Conservation (phyloP, 2,888 invertebrate species). For the Plebejus argus region DNA sequence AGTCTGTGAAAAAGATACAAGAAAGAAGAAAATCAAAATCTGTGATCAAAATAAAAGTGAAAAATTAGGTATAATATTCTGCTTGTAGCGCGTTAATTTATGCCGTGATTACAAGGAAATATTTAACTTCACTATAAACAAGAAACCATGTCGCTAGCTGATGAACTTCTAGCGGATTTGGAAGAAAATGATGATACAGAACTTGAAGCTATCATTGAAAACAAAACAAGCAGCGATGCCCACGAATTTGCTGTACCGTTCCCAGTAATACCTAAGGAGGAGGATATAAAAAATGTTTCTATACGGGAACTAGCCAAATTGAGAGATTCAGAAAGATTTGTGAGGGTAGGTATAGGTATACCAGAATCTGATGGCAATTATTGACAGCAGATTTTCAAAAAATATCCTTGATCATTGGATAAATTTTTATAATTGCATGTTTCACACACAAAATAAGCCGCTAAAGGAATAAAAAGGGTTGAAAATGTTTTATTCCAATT, state of each 20-base stretch:
- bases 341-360: constrained; percentile 74
- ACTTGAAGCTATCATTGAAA: constrained; percentile 81
- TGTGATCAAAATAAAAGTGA: too few relatives aligned
- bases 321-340: constrained; percentile 88
- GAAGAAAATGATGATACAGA: constrained; percentile 93
- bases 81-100: not conserved
- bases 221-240: constrained; percentile 63
- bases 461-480: too few relatives aligned
- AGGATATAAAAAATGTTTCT: constrained; percentile 85
- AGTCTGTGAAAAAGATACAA: too few relatives aligned
- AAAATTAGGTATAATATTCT: not conserved
- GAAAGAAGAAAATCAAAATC: too few relatives aligned
- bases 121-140: not conserved
- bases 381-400: too few relatives aligned
- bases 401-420: too few relatives aligned
- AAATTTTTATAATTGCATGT: too few relatives aligned
- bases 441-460: too few relatives aligned
- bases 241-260: constrained; percentile 71
- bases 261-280: constrained; percentile 78
- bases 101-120: not conserved
- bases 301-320: constrained; percentile 95
- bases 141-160: constrained; percentile 94
- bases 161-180: constrained; percentile 97
- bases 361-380: too few relatives aligned
- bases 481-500: too few relatives aligned